Percentiles rank a stretch among this genome's conserved stretches.
phyloP scores from a whole-genome alignment of 2,888 invertebrate genomes.

The Lymantria dispar region DNA sequence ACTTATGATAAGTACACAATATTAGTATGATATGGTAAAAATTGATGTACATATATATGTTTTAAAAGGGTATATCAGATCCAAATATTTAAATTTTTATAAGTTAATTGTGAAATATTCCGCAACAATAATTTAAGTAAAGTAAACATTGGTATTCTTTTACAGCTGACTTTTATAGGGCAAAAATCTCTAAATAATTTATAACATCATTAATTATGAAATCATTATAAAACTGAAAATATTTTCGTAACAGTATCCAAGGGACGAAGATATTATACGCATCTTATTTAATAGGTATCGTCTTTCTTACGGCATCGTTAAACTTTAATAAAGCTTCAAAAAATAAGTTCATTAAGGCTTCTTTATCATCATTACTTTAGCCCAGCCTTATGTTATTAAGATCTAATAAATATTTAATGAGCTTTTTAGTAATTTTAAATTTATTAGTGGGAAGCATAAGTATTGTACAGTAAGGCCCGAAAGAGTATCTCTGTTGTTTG shows the following conservation, averaged over 20 bases:
- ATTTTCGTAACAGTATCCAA: slow-evolving; percentile 10
- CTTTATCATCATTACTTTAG: slow-evolving; percentile 30
- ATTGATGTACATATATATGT: too few relatives aligned
- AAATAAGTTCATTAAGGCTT: slow-evolving; percentile 26
- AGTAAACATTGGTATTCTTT: too few relatives aligned
- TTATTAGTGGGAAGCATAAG: neutral
- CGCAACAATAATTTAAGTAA: too few relatives aligned
- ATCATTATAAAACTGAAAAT: neutral
- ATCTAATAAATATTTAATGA: slow-evolving; percentile 11
- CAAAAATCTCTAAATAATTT: neutral
- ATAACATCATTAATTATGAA: neutral
- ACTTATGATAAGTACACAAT: too few relatives aligned
- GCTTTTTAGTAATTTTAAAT: neutral
- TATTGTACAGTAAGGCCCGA: too few relatives aligned
- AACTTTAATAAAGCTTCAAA: slow-evolving; percentile 33
- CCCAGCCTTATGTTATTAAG: slow-evolving; percentile 14
- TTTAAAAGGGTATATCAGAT: too few relatives aligned
- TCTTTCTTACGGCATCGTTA: slow-evolving; percentile 28
- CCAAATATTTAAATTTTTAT: too few relatives aligned
- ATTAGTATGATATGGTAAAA: too few relatives aligned
- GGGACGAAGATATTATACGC: neutral
- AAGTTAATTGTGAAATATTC: too few relatives aligned
- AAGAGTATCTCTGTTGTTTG: too few relatives aligned
- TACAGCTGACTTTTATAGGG: neutral
- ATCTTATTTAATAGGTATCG: slow-evolving; percentile 27